Evolutionary conservation across 2,113 vertebrate species (phyloP), one percentile per base, ranked within the genome.

Genomic region (Anguilla rostrata): DNA sequence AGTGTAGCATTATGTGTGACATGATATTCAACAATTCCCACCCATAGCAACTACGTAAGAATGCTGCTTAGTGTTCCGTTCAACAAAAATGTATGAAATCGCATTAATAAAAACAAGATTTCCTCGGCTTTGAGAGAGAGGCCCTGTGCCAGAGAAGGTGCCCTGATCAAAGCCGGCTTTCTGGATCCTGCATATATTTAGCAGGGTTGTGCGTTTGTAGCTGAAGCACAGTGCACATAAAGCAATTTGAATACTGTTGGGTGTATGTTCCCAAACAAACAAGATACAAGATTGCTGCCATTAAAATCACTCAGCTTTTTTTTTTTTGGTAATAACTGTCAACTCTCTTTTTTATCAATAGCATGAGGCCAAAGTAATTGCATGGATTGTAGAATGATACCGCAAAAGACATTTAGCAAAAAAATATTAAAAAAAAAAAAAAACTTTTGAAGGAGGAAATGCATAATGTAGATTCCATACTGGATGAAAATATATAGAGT

Each of bases 71-170:
- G 90, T 86, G 87, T 86, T 88, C 78, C 7, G 60, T 89, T 89
- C 86, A 93, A 93, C 87, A 94, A 95, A 95, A 95, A 92, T 88
- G 82, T 88, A 93, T 93, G 88, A 94, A 95, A 94, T 83, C 11
- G 46, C 90, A 93, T 93, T 89, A 94, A 46, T 90, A 91, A 92
- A 94, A 91, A 91, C 83, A 92, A 90, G 91, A 84, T 94, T 95
- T 95, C 90, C 88, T 80, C 43, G 88, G 84, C 66, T 94, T 90
- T 85, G 86, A 82, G 80, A 41, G 39, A 14, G 78, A 81, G 41
- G 81, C n/a, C 49, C 81, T 20, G 53, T 3, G 39, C 81, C 6
- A 40, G 34, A 82, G 40, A 83, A 26, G 39, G 83, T 43, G 83
- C 80, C 43, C 15, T 20, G 60, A 87, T 87, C 86, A 89, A 89